Percentiles rank a stretch among this genome's conserved stretches.
Conservation (phyloP, 1,140 invertebrate species). For the Sitobion miscanthi region DNA sequence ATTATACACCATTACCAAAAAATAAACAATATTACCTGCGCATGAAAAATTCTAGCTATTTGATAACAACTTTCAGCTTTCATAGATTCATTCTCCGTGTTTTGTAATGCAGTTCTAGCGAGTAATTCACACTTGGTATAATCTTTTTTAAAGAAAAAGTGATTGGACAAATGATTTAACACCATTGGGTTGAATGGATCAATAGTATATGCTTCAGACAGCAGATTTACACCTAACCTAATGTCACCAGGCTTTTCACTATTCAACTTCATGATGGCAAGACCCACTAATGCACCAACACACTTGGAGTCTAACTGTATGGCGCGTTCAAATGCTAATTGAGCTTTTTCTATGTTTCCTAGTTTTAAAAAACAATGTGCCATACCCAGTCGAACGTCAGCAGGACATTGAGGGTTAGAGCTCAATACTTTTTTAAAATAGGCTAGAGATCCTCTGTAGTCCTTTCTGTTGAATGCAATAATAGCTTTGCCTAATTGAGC, state of each 20-base stretch:
- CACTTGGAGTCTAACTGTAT: constrained; percentile 91
- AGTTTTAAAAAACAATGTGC: constrained; percentile 98
- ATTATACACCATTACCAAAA: not conserved
- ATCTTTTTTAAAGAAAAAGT: constrained; percentile 99
- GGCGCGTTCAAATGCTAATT: constrained; percentile 94
- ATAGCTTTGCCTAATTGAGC: constrained; percentile 97
- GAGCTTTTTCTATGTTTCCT: constrained; percentile 94
- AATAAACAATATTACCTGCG: constrained; percentile 69
- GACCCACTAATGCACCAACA: constrained; percentile 93
- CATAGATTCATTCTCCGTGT: constrained; percentile 99
- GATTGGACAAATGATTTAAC: constrained; percentile 97
- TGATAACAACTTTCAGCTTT: constrained; percentile 98
- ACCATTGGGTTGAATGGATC: constrained; percentile 99
- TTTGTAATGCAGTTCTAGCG: constrained; percentile 96
- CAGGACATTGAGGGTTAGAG: constrained; percentile 96
- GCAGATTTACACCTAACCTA: constrained; percentile 91
- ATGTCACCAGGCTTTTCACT: constrained; percentile 92
- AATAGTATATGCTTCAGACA: constrained; percentile 96
- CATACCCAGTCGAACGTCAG: constrained; percentile 95
- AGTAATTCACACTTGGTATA: constrained; percentile 96
- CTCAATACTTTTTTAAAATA: constrained; percentile 98
- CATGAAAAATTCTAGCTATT: constrained; percentile 93
- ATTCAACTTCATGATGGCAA: constrained; percentile 95
- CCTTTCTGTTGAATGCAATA: constrained; percentile 92
- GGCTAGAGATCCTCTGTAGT: constrained; percentile 91